phyloP scores from a whole-genome alignment of 2,797 vertebrate species.

The Microhierax caerulescens region DNA sequence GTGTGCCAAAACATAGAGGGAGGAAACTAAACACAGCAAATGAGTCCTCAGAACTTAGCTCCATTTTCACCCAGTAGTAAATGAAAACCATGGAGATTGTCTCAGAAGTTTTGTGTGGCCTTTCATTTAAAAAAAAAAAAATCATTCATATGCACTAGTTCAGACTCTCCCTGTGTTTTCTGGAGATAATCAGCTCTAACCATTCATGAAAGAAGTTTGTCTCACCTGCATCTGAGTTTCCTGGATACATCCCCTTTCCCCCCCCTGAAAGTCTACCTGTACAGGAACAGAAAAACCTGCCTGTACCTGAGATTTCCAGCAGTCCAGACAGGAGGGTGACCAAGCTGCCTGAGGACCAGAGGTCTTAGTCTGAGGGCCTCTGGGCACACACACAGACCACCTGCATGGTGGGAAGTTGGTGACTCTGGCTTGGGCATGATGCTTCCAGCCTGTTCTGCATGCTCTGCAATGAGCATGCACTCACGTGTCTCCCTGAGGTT shows the following conservation, averaged over 20 bases:
- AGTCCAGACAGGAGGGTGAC: background rate
- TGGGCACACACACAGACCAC: accelerated
- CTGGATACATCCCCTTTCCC: background rate
- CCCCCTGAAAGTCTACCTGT: background rate
- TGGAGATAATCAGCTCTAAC: background rate
- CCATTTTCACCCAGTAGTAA: background rate
- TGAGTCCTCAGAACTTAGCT: background rate
- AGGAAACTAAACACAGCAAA: background rate
- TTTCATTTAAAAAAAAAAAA: background rate
- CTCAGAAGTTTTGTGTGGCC: background rate
- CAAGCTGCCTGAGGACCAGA: background rate
- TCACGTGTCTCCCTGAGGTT: background rate
- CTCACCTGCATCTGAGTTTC: background rate
- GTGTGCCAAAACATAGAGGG: background rate
- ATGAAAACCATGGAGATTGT: background rate
- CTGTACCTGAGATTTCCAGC: background rate
- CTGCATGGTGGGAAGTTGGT: accelerated
- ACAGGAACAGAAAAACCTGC: background rate
- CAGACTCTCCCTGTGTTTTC: background rate
- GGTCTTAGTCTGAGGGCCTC: background rate
- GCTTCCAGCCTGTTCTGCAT: background rate
- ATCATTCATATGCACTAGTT: background rate
- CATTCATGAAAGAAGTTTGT: background rate
- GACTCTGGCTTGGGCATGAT: background rate
- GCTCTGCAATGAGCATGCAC: too few relatives aligned